Evolutionary conservation across 2,797 vertebrate genomes (phyloP), one percentile per base, ranked within the genome.

Genomic region (Aldrovandia affinis): DNA sequence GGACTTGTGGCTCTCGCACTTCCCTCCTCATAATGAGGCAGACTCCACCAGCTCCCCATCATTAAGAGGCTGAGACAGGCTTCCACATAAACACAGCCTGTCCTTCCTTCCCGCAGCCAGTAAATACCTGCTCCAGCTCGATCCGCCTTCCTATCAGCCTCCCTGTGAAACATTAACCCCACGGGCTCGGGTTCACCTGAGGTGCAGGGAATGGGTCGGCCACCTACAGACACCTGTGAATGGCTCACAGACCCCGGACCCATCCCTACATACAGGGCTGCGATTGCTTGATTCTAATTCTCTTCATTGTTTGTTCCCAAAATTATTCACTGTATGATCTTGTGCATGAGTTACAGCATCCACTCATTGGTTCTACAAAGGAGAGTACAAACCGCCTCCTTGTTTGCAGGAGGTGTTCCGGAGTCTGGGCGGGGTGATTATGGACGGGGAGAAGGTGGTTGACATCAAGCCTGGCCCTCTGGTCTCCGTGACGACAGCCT

Each of bases 401-500:
- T 15, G 86, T 86, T 8, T 57, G 18, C 89, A 99, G 98, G 93
- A 90, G 0, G 87, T 90, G 39, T 96, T 98, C 86, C 88, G 87
- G 85, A 92, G 86, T 42, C 83, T 90, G 0, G 96, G 97, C 14
- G 98, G 98, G 0, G 88, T 90, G 3, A 92, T 98, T 52, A 78
- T 86, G 80, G 97, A 99, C 0, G 95, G 96, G 4, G 94, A 97
- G 90, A 95, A 94, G 89, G 98, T 99, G 54, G 92, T 87, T 0
- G 88, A 86, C 88, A 95, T 99, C 73, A 87, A 92, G 15, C 97
- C 98, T 0, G 97, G 97, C 15, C 83, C 89, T 0, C 54, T 88
- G 4, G 91, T 98, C 83, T 94, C 89, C 0, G 93, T 99, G 85
- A 94, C 92, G 55, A 98, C 97, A 75, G 87, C 89, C 0, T 85